Base-by-base conservation (phyloP, 2,797 vertebrate genomes). In the Pelodytes ibericus region DNA sequence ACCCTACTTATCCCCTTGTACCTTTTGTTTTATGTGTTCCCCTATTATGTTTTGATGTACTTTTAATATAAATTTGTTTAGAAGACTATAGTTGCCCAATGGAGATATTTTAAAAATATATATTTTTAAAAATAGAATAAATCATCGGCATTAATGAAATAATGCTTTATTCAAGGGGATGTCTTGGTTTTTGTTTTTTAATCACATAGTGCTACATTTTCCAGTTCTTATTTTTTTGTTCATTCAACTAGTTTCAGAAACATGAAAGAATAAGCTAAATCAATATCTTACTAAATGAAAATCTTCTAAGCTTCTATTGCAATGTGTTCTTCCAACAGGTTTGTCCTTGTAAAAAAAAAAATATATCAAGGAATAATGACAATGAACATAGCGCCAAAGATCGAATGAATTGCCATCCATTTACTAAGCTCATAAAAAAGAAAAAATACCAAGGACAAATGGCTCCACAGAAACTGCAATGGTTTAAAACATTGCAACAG, bases 281-380 rank as follows among this genome's bases (percentile, higher is more conserved):
- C 36, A 44, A 29, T 18, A 58, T 61, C 62, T 53, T 9, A 27
- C 18, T 20, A 67, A 60, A 78, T 49, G 20, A 41, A 22, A 60
- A n/a, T n/a, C 31, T n/a, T 59, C 62, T 67, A 53, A 16, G 13
- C n/a, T n/a, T 61, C 56, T 67, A n/a, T 67, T 18, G 60, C 60
- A 77, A 72, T 60, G 51, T 72, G 68, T 72, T 60, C 29, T n/a
- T 65, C 11, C 15, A 71, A 29, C 51, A 27, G 61, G 20, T 20
- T 72, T 72, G 75, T 78, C 75, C 75, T 78, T 78, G 75, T 51
- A 67, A 60, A 36, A 61, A 78, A 49, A 74, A 59, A 59, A n/a
- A n/a, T n/a, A n/a, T 44, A 53, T 58, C 63, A 72, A 51, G 70
- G 63, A 65, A 72, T 67, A 66, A 72, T 66, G 59, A 78, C 70